Evolutionary conservation across 2,888 invertebrate genomes (phyloP).

Genomic region (Caenorhabditis sp.): DNA sequence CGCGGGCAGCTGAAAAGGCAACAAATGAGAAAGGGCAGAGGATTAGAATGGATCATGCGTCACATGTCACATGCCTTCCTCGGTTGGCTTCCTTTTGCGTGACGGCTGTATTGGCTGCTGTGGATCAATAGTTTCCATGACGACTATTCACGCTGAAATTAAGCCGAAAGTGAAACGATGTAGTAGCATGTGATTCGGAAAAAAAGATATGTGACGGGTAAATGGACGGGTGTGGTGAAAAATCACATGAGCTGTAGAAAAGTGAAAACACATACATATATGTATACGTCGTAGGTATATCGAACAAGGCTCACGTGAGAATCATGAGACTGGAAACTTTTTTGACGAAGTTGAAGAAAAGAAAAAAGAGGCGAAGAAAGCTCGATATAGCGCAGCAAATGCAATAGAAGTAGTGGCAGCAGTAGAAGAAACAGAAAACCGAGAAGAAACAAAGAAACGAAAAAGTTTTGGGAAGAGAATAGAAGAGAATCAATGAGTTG

Average conservation of each 20-base stretch:
- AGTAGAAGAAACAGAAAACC: background rate
- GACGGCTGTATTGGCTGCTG: background rate
- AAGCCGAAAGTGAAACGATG: background rate
- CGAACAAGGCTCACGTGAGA: slow-evolving; percentile 34
- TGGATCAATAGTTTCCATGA: slow-evolving; percentile 16
- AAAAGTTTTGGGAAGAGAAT: background rate
- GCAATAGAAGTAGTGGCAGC: background rate
- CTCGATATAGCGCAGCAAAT: background rate
- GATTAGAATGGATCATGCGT: background rate
- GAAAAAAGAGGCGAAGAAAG: background rate
- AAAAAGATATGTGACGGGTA: background rate
- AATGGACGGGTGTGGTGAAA: slow-evolving; percentile 15
- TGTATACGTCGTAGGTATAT: slow-evolving; percentile 19
- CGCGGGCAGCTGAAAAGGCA: slow-evolving; percentile 13
- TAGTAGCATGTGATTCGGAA: background rate
- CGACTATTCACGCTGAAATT: background rate
- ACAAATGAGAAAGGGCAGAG: background rate
- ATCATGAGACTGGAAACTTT: slow-evolving; percentile 27
- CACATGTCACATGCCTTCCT: slow-evolving; percentile 23
- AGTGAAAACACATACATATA: slow-evolving; percentile 48
- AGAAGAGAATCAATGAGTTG: background rate
- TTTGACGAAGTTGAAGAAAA: background rate
- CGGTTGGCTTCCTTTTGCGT: slow-evolving; percentile 28
- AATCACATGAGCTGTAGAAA: slow-evolving; percentile 58
- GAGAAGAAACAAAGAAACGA: background rate